Evolutionary conservation across 1,140 invertebrate genomes (phyloP).

Genomic region (Rhyacophila brunnea): DNA sequence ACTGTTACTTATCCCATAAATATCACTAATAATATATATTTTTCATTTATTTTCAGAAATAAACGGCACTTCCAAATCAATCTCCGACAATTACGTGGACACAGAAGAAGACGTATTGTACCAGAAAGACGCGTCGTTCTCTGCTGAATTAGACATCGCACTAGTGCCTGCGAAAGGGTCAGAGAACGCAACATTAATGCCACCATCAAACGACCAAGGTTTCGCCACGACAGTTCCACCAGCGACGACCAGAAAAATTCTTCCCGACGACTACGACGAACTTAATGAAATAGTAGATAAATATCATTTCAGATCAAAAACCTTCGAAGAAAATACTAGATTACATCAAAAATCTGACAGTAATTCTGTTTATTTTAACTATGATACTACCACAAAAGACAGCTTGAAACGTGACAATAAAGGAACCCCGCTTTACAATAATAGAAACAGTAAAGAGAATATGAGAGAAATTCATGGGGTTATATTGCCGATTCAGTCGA

Average conservation of each 20-base stretch:
- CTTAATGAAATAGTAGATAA: too few relatives aligned
- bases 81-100: slow-evolving; percentile 53
- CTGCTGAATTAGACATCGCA: slow-evolving; percentile 65
- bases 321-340: too few relatives aligned
- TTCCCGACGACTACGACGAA: neutral
- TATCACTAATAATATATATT: slow-evolving; percentile 7
- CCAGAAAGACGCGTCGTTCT: slow-evolving; percentile 79
- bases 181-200: slow-evolving; percentile 11
- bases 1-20: too few relatives aligned
- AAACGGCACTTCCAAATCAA: slow-evolving; percentile 63
- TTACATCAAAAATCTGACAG: too few relatives aligned
- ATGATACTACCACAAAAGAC: neutral
- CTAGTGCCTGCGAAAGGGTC: slow-evolving; percentile 28
- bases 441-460: neutral
- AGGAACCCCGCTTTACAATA: neutral
- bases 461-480: too few relatives aligned
- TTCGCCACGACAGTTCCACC: neutral
- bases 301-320: too few relatives aligned
- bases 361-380: too few relatives aligned
- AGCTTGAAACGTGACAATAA: slow-evolving; percentile 1
- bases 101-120: slow-evolving; percentile 75
- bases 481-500: neutral
- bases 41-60: slow-evolving; percentile 61
- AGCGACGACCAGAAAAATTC: slow-evolving; percentile 6
- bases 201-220: neutral